Base-by-base conservation (phyloP, 2,888 invertebrate genomes). In the Euplexia lucipara region DNA sequence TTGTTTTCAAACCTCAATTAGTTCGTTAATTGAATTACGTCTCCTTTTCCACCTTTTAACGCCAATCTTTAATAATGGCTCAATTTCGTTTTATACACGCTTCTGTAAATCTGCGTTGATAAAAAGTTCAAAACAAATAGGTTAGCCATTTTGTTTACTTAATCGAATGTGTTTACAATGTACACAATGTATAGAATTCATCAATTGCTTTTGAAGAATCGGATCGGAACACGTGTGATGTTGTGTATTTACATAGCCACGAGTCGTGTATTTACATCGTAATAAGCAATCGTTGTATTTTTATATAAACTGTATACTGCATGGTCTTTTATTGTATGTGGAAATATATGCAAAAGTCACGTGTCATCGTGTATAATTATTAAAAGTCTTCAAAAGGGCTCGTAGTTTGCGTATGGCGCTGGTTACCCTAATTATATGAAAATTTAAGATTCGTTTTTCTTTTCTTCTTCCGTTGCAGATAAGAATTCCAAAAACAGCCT, bases 1-100 rank as follows among this genome's bases (percentile, higher is more conserved):
- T 66, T 47, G 47, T 75, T 70, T 56, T 58, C 12, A 1, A 49
- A 26, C 22, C 34, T 48, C 48, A 32, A 63, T 70, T 57, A 47
- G 41, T 53, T 59, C 26, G 20, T 14, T 42, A 52, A 59, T 39
- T 59, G 22, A 56, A 35, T 39, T 47, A 49, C 39, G 8, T 32
- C 8, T 67, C 53, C 3, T 49, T 56, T 45, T 47, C 7, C 10
- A 56, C 9, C 26, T 34, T 59, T 53, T 39, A 44, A 16, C 16
- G 14, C n/a, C 14, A 37, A 26, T 32, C 14, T 53, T 44, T 20
- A 12, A 42, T n/a, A 34, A 20, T 60, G 32, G 22, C n/a, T 60
- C n/a, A 18, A 32, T 48, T 69, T 34, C 3, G 35, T 68, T 39
- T 57, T 8, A 16, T 14, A 22, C 26, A 39, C 49, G 34, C 39